Conservation (phyloP, 2,113 vertebrate species). For the Aleadryas rufinucha region DNA sequence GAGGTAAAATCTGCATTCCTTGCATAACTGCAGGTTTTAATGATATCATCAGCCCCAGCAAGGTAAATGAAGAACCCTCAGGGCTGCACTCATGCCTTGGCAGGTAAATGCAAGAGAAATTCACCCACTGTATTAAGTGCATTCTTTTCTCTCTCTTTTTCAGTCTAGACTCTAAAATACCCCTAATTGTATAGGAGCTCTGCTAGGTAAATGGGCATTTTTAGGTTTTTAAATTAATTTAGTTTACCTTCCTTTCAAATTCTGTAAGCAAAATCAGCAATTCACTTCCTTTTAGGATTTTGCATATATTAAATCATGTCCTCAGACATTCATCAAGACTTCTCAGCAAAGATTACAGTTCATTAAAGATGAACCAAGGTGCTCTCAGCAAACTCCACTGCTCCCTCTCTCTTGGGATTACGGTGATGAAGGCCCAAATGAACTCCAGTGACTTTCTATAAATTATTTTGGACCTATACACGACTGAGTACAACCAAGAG, state of each 20-base stretch:
- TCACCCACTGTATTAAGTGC: not conserved
- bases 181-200: not conserved
- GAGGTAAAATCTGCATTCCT: not conserved
- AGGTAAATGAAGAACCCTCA: not conserved
- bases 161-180: not conserved
- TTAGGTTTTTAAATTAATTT: not conserved
- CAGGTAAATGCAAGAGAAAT: not conserved
- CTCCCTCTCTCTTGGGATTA: not conserved
- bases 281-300: not conserved
- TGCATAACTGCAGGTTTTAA: slow-evolving; percentile 1
- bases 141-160: not conserved
- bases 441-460: not conserved
- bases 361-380: not conserved
- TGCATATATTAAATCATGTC: not conserved
- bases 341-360: not conserved
- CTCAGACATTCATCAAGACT: not conserved
- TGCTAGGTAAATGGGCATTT: not conserved
- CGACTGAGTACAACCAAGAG: not conserved
- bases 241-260: not conserved
- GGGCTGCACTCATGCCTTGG: not conserved
- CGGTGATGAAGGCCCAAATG: not conserved
- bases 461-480: not conserved
- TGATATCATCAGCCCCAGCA: not conserved
- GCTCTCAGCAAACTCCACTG: not conserved
- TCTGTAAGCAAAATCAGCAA: not conserved